Evolutionary conservation across 2,113 vertebrate genomes (phyloP), one percentile per base, ranked within the genome.

Genomic region (Balaenoptera acutorostrata): DNA sequence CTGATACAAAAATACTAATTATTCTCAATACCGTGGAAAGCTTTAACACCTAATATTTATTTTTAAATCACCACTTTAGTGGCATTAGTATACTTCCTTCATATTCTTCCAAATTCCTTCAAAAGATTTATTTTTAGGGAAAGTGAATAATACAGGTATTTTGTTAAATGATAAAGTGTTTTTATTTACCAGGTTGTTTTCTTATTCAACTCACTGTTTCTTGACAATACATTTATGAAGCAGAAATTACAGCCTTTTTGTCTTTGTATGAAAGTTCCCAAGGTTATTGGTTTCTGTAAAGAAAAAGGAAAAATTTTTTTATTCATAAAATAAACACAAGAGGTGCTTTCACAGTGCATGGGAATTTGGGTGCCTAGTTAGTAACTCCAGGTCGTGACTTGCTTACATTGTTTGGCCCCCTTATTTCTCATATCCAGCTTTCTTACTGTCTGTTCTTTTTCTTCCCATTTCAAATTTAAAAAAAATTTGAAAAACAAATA

Each of bases 81-180:
- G 17, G 13, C 10, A 75, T 93, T 74, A 94, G 90, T 41, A 93
- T 63, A 63, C 13, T 31, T 88, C 18, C 18, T 81, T 95, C 21
- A 69, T 33, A 64, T 80, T 95, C 31, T 39, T 84, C 7, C 12
- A 82, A 23, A 80, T 81, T 63, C 23, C 13, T 91, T 74, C 29
- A 64, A 86, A 92, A 84, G 21, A 36, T 85, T 75, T 78, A 71
- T 49, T 57, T 96, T 93, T 46, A 88, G 36, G 27, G 10, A 93
- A 95, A 81, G n/a, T 90, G 33, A 81, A 71, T 81, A 95, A 69
- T 91, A 88, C 12, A 81, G 2, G 4, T 84, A 90, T 88, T 96
- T 94, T 90, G 68, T 77, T 91, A 94, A 92, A 90, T 72, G 92
- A 94, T 82, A 55, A 87, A 46, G 44, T 77, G 17, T 77, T 97